These are phyloP conservation scores for Plemyria rubiginata DNA, from an alignment of 2,888 invertebrate genomes.

Conservation along the genomic window DNA sequence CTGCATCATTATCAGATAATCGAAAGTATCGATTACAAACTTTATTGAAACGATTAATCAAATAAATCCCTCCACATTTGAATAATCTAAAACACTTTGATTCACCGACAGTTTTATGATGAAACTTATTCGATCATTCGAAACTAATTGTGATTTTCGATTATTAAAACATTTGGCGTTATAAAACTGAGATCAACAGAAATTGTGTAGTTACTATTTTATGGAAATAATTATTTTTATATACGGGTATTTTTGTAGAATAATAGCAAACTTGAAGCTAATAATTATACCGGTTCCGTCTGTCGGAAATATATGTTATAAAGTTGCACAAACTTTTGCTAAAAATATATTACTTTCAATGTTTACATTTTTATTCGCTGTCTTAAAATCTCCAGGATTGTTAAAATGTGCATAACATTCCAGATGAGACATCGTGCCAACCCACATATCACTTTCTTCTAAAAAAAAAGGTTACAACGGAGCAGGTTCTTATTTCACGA, in stretches of 20 bases:
- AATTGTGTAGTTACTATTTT: not conserved
- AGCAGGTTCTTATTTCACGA: slow-evolving; percentile 50
- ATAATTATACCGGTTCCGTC: too few relatives aligned
- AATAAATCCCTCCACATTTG: slow-evolving; percentile 45
- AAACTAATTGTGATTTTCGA: slow-evolving; percentile 23
- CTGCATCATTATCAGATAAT: slow-evolving; percentile 55
- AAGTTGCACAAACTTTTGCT: too few relatives aligned
- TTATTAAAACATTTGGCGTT: slow-evolving; percentile 13
- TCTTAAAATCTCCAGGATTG: not conserved
- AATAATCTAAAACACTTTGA: slow-evolving; percentile 33
- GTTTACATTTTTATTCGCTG: too few relatives aligned
- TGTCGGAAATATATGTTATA: too few relatives aligned
- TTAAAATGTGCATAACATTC: slow-evolving; percentile 1
- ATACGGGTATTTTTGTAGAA: too few relatives aligned
- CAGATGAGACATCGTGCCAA: slow-evolving; percentile 23
- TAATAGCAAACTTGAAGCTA: too few relatives aligned
- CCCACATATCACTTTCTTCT: slow-evolving; percentile 36
- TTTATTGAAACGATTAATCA: slow-evolving; percentile 59
- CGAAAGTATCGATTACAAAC: slow-evolving; percentile 59
- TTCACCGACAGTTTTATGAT: slow-evolving; percentile 21
- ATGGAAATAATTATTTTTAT: too few relatives aligned
- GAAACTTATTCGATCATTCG: slow-evolving; percentile 18
- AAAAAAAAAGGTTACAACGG: slow-evolving; percentile 42
- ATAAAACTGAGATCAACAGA: not conserved
- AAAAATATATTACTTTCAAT: too few relatives aligned